phyloP scores from a whole-genome alignment of 2,113 vertebrate species.

The Antidorcas marsupialis region DNA sequence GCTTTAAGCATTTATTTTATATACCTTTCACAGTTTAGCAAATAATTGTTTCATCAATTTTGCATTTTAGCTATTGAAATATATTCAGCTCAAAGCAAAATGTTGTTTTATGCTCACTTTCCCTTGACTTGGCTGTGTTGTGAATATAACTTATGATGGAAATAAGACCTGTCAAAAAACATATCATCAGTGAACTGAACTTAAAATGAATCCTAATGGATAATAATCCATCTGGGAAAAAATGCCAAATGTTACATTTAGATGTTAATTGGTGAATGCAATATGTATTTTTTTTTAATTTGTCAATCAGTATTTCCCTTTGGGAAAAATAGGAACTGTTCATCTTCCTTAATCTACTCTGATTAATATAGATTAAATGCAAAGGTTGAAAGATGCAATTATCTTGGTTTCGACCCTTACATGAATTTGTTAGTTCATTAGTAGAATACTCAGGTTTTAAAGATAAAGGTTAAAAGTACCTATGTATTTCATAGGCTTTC shows the following conservation, averaged over 20 bases:
- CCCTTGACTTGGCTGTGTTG: background rate
- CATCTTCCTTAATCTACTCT: conserved; percentile 26
- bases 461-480: conserved; percentile 51
- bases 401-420: conserved; percentile 41
- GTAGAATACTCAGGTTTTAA: conserved; percentile 60
- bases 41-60: conserved; percentile 40
- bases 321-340: conserved; percentile 51
- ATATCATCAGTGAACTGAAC: conserved; percentile 43
- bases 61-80: conserved; percentile 39
- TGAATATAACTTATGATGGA: conserved; percentile 55
- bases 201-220: conserved; percentile 63
- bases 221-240: conserved; percentile 63
- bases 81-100: conserved; percentile 33
- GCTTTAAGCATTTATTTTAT: conserved; percentile 30
- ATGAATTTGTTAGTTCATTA: conserved; percentile 38
- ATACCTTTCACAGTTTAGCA: conserved; percentile 14
- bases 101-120: conserved; percentile 22
- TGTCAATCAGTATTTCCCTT: conserved; percentile 62
- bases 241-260: conserved; percentile 54
- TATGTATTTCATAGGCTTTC: conserved; percentile 45
- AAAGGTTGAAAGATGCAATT: conserved; percentile 54
- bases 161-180: conserved; percentile 62
- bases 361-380: conserved; percentile 59
- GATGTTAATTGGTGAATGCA: conserved; percentile 63
- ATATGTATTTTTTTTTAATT: conserved; percentile 49